These are phyloP conservation scores for Emydocephalus ijimae DNA, from an alignment of 2,113 vertebrate species.

Conservation along the genomic window DNA sequence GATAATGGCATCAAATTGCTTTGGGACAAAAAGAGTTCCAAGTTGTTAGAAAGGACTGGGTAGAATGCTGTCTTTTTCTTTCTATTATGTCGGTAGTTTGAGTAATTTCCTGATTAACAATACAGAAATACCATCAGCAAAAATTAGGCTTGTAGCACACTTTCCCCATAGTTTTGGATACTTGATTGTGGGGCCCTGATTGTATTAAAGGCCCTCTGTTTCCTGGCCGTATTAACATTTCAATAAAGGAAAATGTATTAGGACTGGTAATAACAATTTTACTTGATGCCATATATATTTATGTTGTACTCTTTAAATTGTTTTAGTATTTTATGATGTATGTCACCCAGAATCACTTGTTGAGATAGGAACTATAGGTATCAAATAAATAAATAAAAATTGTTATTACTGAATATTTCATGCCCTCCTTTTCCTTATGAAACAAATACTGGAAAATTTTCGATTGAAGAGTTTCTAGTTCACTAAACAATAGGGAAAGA, in stretches of 20 bases:
- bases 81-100: background rate
- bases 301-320: background rate
- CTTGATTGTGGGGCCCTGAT: background rate
- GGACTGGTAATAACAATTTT: background rate
- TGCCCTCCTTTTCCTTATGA: background rate
- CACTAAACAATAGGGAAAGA: background rate
- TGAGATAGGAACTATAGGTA: background rate
- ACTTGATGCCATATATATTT: background rate
- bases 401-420: background rate
- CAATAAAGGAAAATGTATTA: background rate
- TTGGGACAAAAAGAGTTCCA: background rate
- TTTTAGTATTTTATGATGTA: background rate
- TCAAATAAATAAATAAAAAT: background rate
- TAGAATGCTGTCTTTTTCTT: background rate
- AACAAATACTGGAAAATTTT: background rate
- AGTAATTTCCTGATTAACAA: background rate
- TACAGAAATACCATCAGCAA: background rate
- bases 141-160: background rate
- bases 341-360: background rate
- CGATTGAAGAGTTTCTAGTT: background rate
- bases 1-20: background rate
- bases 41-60: background rate
- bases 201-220: background rate
- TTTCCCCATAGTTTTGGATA: background rate
- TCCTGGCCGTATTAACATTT: background rate